Evolutionary conservation across 2,797 vertebrate genomes (phyloP).

Genomic region (Cossypha heuglini): DNA sequence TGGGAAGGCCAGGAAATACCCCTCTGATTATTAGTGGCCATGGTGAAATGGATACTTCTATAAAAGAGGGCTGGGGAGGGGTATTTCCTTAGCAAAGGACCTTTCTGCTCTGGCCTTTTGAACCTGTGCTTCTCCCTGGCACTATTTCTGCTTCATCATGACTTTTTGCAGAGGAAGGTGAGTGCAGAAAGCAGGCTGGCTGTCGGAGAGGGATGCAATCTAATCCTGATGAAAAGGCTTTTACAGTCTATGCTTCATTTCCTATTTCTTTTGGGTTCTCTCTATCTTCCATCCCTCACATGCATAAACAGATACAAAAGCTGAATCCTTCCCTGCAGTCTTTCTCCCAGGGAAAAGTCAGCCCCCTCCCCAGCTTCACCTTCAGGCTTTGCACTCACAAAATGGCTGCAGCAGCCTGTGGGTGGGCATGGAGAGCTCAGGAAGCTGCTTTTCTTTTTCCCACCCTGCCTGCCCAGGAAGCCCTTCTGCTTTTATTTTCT

Average conservation of each 20-base stretch:
- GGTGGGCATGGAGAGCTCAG: slow-evolving; percentile 65
- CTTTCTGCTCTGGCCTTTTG: slow-evolving; percentile 46
- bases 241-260: slow-evolving; percentile 22
- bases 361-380: slow-evolving; percentile 50
- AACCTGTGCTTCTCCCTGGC: slow-evolving; percentile 22
- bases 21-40: slow-evolving; percentile 5
- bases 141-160: slow-evolving; percentile 45
- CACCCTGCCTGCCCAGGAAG: slow-evolving; percentile 59
- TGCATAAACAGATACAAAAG: not conserved
- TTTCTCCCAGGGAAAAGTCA: slow-evolving; percentile 9
- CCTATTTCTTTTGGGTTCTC: slow-evolving; percentile 3
- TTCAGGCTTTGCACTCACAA: slow-evolving; percentile 47
- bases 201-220: not conserved
- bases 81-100: slow-evolving; percentile 47
- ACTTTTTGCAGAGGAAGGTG: slow-evolving; percentile 54
- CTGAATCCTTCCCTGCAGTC: slow-evolving; percentile 8
- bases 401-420: slow-evolving; percentile 70
- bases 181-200: slow-evolving; percentile 8
- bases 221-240: slow-evolving; percentile 30
- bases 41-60: slow-evolving; percentile 35
- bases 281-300: not conserved
- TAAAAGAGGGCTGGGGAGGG: not conserved
- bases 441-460: slow-evolving; percentile 59
- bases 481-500: slow-evolving; percentile 64
- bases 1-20: slow-evolving; percentile 24